Percentiles rank a stretch among this genome's conserved stretches.
phyloP scores from a whole-genome alignment of 2,797 vertebrate genomes.

The Octomys mimax region DNA sequence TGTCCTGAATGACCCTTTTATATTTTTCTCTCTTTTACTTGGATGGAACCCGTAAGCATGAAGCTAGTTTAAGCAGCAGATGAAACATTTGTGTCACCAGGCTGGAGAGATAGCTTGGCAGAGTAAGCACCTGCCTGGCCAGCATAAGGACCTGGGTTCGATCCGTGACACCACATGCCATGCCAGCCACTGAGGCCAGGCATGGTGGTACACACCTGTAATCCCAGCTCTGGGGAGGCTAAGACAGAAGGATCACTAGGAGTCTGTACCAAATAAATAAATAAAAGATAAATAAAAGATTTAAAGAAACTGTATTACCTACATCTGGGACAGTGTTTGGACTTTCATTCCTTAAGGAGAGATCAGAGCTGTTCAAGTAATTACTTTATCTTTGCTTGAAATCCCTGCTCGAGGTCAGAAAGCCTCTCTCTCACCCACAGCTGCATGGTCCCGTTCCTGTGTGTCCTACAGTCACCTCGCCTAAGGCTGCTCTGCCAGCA shows the following conservation, averaged over 20 bases:
- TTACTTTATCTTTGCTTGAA: background rate
- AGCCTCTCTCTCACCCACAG: background rate
- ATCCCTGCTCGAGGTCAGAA: background rate
- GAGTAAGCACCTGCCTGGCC: too few relatives aligned
- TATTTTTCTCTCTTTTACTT: background rate
- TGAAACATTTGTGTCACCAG: background rate
- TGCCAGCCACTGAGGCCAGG: too few relatives aligned
- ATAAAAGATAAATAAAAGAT: too few relatives aligned
- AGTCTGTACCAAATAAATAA: too few relatives aligned
- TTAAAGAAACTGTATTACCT: background rate
- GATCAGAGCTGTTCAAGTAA: background rate
- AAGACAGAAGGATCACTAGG: too few relatives aligned
- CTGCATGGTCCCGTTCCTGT: accelerated
- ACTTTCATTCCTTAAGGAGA: background rate
- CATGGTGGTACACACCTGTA: too few relatives aligned
- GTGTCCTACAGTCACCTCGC: background rate
- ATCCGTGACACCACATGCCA: too few relatives aligned
- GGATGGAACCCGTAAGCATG: background rate
- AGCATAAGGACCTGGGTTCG: too few relatives aligned
- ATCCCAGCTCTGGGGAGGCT: too few relatives aligned
- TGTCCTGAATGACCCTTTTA: background rate
- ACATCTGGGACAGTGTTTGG: background rate
- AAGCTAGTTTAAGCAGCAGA: background rate
- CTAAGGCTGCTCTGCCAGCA: background rate
- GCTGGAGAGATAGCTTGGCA: too few relatives aligned